Evolutionary conservation across 2,888 invertebrate species (phyloP), one percentile per base, ranked within the genome.

Genomic region (Julus scandinavius): DNA sequence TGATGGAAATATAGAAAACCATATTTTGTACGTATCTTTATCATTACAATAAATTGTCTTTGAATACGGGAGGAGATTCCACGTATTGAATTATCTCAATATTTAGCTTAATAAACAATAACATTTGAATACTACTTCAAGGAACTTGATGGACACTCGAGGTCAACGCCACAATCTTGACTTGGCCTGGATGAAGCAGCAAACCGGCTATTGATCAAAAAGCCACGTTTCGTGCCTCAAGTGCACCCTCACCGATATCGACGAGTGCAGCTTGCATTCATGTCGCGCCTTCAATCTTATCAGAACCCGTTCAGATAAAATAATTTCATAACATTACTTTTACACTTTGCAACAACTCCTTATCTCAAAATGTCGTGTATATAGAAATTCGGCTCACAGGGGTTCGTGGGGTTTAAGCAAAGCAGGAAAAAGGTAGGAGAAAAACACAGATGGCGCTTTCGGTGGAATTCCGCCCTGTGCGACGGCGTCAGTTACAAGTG

Each of bases 241-340:
- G 58, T 58, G 58, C 54, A 54, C 54, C 54, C n/a, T 63, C n/a
- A 6, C n/a, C 58, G 6, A 6, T 72, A 29, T 72, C 63, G 63
- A 72, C 63, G 63, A 20, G 63, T 72, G 63, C 63, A 63, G 63
- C n/a, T 63, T 11, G 54, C 54, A 54, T 54, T 54, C 54, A 54
- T 11, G 54, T 54, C 54, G 20, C 29, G 20, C 7, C 9, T 29
- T 72, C 20, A 72, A 72, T 72, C 63, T 72, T 72, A 72, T 72
- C 63, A 29, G 1, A 20, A 72, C 20, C 6, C 63, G 20, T 72
- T 20, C 63, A 20, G 63, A 72, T 20, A 72, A 72, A 72, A 72
- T 63, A 72, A 72, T 72, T 72, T 72, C 63, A 72, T 72, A 72
- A 72, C 63, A 20, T 11, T 20, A 6, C 63, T 20, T 72, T 72